A percentile compares a stretch with the other conserved stretches of the same genome.
Conservation (phyloP, 2,888 invertebrate genomes). For the Rhorus exstirpatorius region DNA sequence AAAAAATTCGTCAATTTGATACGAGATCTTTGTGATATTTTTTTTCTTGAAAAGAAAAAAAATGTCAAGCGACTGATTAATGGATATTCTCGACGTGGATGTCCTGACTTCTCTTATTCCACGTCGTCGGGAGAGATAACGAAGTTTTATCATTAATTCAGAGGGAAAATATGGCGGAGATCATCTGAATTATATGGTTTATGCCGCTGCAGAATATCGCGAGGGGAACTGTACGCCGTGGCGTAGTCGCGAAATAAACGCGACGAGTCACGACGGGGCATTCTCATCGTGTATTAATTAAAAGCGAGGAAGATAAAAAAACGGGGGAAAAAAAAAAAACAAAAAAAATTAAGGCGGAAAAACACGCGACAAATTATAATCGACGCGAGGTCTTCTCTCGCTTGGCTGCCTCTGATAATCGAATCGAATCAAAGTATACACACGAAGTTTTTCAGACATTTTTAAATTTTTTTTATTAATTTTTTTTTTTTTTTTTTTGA, state of each 20-base stretch:
- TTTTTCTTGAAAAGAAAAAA: no score
- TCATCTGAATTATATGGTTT: constrained; percentile 29
- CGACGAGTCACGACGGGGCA: not conserved
- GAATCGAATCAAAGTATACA: constrained; percentile 23
- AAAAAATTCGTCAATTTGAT: constrained; percentile 29
- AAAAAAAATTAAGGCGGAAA: constrained; percentile 43
- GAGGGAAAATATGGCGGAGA: constrained; percentile 27
- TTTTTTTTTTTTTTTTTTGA: no score
- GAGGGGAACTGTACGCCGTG: constrained; percentile 33
- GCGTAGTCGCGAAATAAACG: no score
- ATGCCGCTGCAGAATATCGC: constrained; percentile 36
- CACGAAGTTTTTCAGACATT: constrained; percentile 24
- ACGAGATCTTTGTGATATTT: constrained; percentile 14
- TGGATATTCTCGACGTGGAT: constrained; percentile 53
- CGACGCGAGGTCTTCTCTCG: constrained; percentile 43
- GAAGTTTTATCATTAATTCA: constrained; percentile 59
- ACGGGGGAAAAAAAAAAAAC: not conserved
- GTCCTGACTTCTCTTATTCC: not conserved
- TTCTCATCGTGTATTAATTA: constrained; percentile 53
- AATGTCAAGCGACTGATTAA: constrained; percentile 49
- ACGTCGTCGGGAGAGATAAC: constrained; percentile 45
- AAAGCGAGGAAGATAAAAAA: constrained; percentile 25
- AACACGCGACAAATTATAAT: constrained; percentile 68
- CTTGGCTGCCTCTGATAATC: no score
- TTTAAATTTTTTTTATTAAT: no score